A percentile compares a stretch with the other conserved stretches of the same genome.
Evolutionary conservation across 2,113 vertebrate genomes (phyloP).

Genomic region (Amblyornis subalaris): DNA sequence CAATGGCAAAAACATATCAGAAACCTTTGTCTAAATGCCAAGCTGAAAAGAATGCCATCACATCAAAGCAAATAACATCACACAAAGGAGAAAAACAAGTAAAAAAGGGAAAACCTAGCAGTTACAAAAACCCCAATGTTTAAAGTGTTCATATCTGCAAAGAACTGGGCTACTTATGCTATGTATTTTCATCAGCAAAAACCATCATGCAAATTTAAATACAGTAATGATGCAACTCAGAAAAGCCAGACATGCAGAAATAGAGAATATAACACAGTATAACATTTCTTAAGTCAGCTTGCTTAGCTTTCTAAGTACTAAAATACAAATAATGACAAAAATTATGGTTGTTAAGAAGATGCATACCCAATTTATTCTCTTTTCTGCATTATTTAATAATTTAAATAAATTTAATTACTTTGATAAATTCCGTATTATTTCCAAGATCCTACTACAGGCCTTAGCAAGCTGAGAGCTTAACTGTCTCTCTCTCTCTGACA

Average conservation of each 20-base stretch:
- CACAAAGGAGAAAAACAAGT: neutral
- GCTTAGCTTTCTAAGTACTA: neutral
- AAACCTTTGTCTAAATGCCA: neutral
- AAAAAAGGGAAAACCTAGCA: neutral
- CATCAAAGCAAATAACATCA: neutral
- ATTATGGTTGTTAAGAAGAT: neutral
- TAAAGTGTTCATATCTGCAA: neutral
- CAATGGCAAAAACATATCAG: constrained; percentile 9
- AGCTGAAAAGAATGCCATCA: neutral
- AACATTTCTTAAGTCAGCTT: neutral
- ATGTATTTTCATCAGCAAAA: neutral
- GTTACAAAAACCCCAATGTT: neutral
- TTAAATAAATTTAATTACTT: neutral
- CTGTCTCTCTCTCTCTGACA: neutral
- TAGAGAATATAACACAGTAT: neutral
- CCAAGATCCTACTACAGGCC: neutral
- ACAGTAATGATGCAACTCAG: neutral
- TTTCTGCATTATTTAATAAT: neutral
- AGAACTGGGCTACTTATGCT: neutral
- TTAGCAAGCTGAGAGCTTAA: neutral
- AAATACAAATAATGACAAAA: neutral
- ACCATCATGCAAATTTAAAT: neutral
- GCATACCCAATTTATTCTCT: neutral
- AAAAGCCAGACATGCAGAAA: neutral
- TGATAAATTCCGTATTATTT: neutral